These are phyloP conservation scores for Urosaurus nigricauda DNA, from an alignment of 2,797 vertebrate genomes.

Conservation along the genomic window DNA sequence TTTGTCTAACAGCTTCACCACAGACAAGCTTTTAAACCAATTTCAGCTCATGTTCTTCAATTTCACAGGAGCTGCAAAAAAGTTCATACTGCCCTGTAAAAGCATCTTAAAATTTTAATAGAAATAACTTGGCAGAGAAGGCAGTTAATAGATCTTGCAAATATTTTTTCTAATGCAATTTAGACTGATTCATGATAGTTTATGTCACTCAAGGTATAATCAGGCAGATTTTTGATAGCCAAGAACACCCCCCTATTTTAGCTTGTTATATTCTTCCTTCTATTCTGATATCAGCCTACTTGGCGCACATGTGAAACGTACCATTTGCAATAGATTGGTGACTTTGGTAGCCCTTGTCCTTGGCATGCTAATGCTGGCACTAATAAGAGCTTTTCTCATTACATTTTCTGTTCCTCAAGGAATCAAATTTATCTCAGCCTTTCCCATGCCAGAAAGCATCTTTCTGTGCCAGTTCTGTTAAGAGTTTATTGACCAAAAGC, in stretches of 20 bases:
- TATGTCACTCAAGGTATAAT: constrained; percentile 5
- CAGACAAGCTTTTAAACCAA: neutral
- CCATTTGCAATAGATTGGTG: constrained; percentile 28
- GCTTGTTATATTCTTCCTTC: neutral
- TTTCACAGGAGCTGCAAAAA: neutral
- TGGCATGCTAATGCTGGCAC: constrained; percentile 21
- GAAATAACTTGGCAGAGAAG: neutral
- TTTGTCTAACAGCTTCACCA: neutral
- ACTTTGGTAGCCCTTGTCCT: constrained; percentile 20
- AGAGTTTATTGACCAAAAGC: constrained; percentile 8
- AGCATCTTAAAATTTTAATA: neutral
- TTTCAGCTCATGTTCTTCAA: neutral
- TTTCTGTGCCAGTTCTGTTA: constrained; percentile 31
- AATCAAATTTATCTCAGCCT: constrained; percentile 28
- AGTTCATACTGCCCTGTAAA: neutral
- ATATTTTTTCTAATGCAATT: constrained; percentile 11
- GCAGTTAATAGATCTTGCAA: neutral
- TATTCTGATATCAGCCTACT: constrained; percentile 36
- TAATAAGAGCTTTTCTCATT: constrained; percentile 27
- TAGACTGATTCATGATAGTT: constrained; percentile 35
- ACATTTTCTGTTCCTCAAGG: constrained; percentile 36
- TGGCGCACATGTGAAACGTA: neutral
- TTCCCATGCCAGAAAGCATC: constrained; percentile 17
- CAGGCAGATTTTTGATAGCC: constrained; percentile 11
- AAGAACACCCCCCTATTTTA: constrained; percentile 12